Base-by-base conservation (phyloP, 2,113 vertebrate species). In the Antennarius striatus region DNA sequence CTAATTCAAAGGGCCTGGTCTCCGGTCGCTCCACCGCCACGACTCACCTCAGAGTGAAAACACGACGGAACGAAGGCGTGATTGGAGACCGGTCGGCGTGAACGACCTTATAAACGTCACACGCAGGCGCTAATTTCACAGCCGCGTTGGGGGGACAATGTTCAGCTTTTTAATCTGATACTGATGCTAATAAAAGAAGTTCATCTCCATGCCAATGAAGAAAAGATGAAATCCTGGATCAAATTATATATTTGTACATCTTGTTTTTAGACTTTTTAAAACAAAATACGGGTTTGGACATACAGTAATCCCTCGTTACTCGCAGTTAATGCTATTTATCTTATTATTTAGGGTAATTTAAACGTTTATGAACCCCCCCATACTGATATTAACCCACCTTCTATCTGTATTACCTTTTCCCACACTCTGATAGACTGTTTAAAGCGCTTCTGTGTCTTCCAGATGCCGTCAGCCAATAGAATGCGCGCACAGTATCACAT, bases 1-100 rank as follows among this genome's bases (percentile, higher is more conserved):
- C 64, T 77, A 71, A 86, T 80, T 82, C 72, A 68, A 59, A 56
- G 74, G 77, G 70, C 47, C 68, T 80, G 55, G 52, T 84, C 74
- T 81, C 65, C 53, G 50, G 58, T 78, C 71, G 68, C 62, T 76
- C 66, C 55, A 53, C 69, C 77, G 76, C 71, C 75, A 68, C 77
- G 82, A 63, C 78, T 73, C 73, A 60, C 40, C 68, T 59, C 68
- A 79, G 63, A 32, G 49, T 70, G 69, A 15, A 77, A 76, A 43
- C 10, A 43, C 10, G 11, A 12, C 42, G 9, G 42, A 43, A 40
- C 5, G 10, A 40, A 7, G 22, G 22, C 22, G 32, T 36, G 4
- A 7, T 67, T 53, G 52, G 7, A 53, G 47, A 58, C 67, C 61
- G 71, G 71, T 71, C 68, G 39, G 30, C 40, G 61, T 10, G 14